Evolutionary conservation across 2,113 vertebrate species (phyloP).

Genomic region (Clupea harengus): DNA sequence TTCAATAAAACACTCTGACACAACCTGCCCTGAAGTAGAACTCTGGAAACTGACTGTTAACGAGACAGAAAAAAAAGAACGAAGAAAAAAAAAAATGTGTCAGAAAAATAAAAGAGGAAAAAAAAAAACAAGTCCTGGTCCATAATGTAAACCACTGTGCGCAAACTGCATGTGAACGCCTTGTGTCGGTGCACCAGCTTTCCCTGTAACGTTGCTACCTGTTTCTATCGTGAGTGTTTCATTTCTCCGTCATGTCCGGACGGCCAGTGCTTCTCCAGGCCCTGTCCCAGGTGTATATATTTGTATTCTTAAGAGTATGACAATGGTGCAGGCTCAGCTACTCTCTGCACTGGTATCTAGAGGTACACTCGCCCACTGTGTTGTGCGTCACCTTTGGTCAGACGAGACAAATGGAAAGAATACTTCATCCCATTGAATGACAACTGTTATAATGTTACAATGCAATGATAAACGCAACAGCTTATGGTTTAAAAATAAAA

Average conservation of each 20-base stretch:
- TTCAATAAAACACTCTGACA: neutral
- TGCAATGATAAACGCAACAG: slow-evolving; percentile 35
- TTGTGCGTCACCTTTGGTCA: slow-evolving; percentile 30
- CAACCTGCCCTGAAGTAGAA: slow-evolving; percentile 9
- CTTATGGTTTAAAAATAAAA: slow-evolving; percentile 56
- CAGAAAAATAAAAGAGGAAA: slow-evolving; percentile 67
- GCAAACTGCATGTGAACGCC: slow-evolving; percentile 82
- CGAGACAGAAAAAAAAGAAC: neutral
- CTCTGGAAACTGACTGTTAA: slow-evolving; percentile 14
- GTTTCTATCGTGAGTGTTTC: slow-evolving; percentile 13
- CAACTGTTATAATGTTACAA: slow-evolving; percentile 23
- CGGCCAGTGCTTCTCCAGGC: slow-evolving; percentile 58
- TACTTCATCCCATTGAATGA: neutral
- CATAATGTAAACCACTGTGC: slow-evolving; percentile 61
- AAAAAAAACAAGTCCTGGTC: slow-evolving; percentile 51
- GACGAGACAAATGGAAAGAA: neutral
- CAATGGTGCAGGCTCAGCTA: slow-evolving; percentile 66
- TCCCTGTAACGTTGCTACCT: slow-evolving; percentile 49
- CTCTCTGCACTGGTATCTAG: slow-evolving; percentile 16
- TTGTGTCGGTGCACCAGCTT: slow-evolving; percentile 70
- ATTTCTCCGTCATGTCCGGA: neutral
- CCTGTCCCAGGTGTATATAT: slow-evolving; percentile 82
- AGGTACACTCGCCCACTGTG: slow-evolving; percentile 62
- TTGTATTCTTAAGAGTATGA: slow-evolving; percentile 71
- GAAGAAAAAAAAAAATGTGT: neutral